A percentile compares a stretch with the other conserved stretches of the same genome.
phyloP scores from a whole-genome alignment of 2,113 vertebrate species.

The Mesembrinibis cayennensis region DNA sequence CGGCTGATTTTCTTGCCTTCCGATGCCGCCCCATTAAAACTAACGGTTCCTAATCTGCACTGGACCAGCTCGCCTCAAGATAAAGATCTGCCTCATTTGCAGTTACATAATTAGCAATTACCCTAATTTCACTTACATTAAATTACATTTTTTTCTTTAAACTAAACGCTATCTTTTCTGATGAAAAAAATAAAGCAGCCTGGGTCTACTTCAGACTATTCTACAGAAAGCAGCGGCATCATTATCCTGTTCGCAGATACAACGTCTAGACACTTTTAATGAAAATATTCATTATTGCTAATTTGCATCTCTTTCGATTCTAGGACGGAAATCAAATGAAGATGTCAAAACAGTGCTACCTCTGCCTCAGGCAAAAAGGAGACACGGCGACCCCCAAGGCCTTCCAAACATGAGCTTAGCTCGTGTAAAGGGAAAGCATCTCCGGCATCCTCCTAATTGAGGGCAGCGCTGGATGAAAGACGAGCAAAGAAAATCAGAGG shows the following conservation, averaged over 20 bases:
- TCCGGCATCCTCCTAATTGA: accelerated
- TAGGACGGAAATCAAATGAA: constrained; percentile 6
- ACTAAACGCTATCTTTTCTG: background rate
- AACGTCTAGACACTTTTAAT: constrained; percentile 15
- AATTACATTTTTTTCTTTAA: background rate
- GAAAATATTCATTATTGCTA: constrained; percentile 52
- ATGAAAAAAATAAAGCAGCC: background rate
- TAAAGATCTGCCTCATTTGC: constrained; percentile 7
- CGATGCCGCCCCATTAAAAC: background rate
- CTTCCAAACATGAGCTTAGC: background rate
- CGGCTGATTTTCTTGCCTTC: background rate
- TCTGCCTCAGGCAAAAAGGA: background rate
- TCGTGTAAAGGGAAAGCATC: background rate
- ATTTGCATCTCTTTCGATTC: constrained; percentile 45
- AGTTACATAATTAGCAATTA: constrained; percentile 30
- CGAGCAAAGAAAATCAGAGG: background rate
- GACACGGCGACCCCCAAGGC: background rate
- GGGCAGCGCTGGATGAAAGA: background rate
- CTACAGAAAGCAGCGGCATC: background rate
- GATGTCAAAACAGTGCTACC: constrained; percentile 10
- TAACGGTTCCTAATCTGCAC: background rate
- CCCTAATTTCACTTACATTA: constrained; percentile 5
- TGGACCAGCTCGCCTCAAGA: background rate
- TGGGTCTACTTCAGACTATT: background rate
- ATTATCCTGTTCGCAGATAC: background rate